Base-by-base conservation (phyloP, 2,113 vertebrate genomes). In the Meleagris gallopavo region DNA sequence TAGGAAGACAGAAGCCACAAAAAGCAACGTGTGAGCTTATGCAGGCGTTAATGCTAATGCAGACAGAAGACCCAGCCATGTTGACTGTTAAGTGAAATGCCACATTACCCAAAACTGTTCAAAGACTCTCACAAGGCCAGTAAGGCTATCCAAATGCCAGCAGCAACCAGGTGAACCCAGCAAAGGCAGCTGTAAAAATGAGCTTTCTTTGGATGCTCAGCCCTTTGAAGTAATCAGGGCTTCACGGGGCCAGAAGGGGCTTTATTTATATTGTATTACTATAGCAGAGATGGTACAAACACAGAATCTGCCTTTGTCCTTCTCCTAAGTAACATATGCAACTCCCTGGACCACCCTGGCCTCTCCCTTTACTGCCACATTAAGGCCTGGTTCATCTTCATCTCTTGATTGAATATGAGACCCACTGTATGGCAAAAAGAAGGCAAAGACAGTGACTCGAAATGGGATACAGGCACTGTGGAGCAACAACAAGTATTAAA, bases 41-140 rank as follows among this genome's bases (percentile, higher is more conserved):
- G 10, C 4, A 61, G 29, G 18, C 21, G 13, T 8, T 58, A 75
- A 69, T 6, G 9, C 13, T 46, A 41, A 60, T 0, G 4, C 20
- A 13, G 3, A 19, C 6, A 6, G 19, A 34, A 77, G 45, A 29
- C 21, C 8, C 9, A 48, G 30, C 19, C n/a, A 40, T 6, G 3
- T 13, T 22, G 22, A 36, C 9, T 9, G 10, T 6, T 11, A 4
- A 13, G 46, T 34, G 41, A 43, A 73, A 34, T 2, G 21, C 46
- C 52, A n/a, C 2, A 0, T 2, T 1, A 41, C 15, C 38, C 60
- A 14, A 62, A 81, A 36, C 0, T 6, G 21, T 61, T 32, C 32
- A 4, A 57, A 43, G 15, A 20, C 5, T 41, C 22, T 52, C 5
- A 36, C 61, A 52, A 6, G 50, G 36, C 30, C 65, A 27, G 22